phyloP scores from a whole-genome alignment of 2,113 vertebrate genomes.

The Alosa alosa region DNA sequence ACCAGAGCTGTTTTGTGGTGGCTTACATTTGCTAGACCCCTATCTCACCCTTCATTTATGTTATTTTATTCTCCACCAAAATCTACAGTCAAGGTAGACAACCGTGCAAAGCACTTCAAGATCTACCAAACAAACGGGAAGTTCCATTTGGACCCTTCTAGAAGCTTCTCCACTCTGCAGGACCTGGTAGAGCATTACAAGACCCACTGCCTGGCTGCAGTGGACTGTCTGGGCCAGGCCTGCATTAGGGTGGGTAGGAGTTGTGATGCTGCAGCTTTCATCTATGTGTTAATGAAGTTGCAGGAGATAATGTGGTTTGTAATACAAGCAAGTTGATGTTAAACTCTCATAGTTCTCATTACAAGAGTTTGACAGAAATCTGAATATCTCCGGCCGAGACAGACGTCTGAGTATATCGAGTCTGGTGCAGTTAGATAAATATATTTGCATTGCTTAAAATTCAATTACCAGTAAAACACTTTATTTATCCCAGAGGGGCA shows the following conservation, averaged over 20 bases:
- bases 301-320: neutral
- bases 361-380: neutral
- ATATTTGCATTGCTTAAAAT: too few relatives aligned
- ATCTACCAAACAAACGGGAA: constrained; percentile 41
- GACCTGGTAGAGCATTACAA: constrained; percentile 69
- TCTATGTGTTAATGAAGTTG: neutral
- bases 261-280: neutral
- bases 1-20: neutral
- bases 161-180: constrained; percentile 61
- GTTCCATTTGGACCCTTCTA: constrained; percentile 56
- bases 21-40: neutral
- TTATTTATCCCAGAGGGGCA: too few relatives aligned
- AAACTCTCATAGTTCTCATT: neutral
- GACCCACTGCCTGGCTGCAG: constrained; percentile 48
- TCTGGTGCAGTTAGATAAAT: neutral
- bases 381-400: neutral
- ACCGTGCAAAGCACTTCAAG: constrained; percentile 72
- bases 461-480: too few relatives aligned
- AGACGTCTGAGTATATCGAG: too few relatives aligned
- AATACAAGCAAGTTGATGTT: neutral
- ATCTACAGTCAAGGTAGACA: constrained; percentile 53
- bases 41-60: neutral
- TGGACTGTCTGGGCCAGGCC: constrained; percentile 55
- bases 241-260: constrained; percentile 70
- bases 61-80: neutral